phyloP scores from a whole-genome alignment of 1,140 invertebrate genomes.

The Camponotus pennsylvanicus region DNA sequence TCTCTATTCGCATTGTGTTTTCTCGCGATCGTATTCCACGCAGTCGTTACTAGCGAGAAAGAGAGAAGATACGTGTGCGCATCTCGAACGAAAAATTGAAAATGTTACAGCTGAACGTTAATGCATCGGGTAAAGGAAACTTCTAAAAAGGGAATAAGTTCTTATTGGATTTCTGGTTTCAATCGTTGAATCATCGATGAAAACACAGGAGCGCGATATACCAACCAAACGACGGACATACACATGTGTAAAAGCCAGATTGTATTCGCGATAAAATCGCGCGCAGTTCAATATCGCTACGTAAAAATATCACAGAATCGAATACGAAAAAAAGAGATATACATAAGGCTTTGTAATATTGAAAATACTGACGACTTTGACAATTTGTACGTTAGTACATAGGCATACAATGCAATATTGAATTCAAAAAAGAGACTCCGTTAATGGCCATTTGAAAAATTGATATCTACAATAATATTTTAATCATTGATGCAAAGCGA shows the following conservation, averaged over 20 bases:
- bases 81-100: constrained; percentile 37
- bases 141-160: constrained; percentile 4
- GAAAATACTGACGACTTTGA: not conserved
- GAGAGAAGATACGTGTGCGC: constrained; percentile 1
- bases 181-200: not conserved
- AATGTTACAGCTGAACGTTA: constrained; percentile 36
- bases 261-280: constrained; percentile 10
- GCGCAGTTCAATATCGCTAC: not conserved
- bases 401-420: not conserved
- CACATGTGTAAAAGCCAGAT: not conserved
- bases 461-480: not conserved
- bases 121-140: not conserved
- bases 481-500: not conserved
- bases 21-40: not conserved
- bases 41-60: not conserved
- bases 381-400: not conserved
- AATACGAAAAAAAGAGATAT: not conserved
- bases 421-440: not conserved
- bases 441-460: not conserved
- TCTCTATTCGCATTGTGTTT: constrained; percentile 35
- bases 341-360: not conserved
- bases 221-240: not conserved
- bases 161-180: constrained; percentile 21
- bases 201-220: not conserved
- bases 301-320: constrained; percentile 1